Base-by-base conservation (phyloP, 2,113 vertebrate genomes). In the Zosterops lateralis region DNA sequence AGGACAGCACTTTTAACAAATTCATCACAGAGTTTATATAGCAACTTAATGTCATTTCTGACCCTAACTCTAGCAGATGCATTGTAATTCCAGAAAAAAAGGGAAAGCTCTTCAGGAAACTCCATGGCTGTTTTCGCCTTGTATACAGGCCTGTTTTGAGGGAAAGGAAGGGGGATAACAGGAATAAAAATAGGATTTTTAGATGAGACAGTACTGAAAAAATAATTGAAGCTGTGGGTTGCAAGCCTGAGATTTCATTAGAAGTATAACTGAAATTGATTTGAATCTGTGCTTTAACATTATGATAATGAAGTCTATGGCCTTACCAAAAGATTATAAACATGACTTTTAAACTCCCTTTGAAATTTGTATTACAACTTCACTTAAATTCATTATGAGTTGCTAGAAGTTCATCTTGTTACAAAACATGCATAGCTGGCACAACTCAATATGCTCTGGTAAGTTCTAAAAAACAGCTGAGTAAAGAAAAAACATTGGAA, bases 331-430 rank as follows among this genome's bases (percentile, higher is more conserved):
- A 70, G 76, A 84, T 68, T 77, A 81, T 71, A 85, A 85, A 90
- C 15, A 70, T 48, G 40, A 75, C 53, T 80, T 80, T 75, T 77
- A 68, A 90, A 66, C 47, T 58, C n/a, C 21, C 12, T 77, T 60
- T 94, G 56, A 86, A 71, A 78, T 81, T 92, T 88, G 44, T 80
- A 75, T 90, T 95, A 53, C 44, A 77, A 56, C 26, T 71, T 38
- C 82, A 62, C 78, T 91, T 95, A 92, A 85, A 88, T 84, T 95
- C 87, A 83, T 84, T 94, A 86, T 51, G 85, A 88, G 40, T 48
- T 80, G 15, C 56, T 67, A 64, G 65, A 86, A 87, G 72, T 53
- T 86, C 70, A 81, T 60, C 57, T 61, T 87, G 65, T 91, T 85
- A 80, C 82, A 81, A 75, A 88, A 75, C 26, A 42, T 80, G 89